These are phyloP conservation scores for Chaenocephalus aceratus DNA, from an alignment of 2,113 vertebrate genomes.

Conservation along the genomic window DNA sequence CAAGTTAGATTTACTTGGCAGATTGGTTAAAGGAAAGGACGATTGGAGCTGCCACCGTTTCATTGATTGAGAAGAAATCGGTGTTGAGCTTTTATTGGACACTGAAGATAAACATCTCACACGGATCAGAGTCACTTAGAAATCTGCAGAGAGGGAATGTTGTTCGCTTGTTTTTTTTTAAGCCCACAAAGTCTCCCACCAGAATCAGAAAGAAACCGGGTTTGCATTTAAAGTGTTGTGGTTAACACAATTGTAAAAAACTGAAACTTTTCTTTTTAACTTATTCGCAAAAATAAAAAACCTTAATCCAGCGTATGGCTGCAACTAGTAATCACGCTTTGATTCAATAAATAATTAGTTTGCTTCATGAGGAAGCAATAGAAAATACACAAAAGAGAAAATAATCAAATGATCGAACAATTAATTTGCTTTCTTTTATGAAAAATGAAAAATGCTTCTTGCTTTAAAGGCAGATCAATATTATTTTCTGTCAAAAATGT, in stretches of 20 bases:
- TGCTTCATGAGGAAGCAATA: too few relatives aligned
- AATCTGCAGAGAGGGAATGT: constrained; percentile 31
- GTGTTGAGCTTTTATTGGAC: constrained; percentile 70
- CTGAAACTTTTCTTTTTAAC: too few relatives aligned
- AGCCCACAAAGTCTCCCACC: constrained; percentile 15
- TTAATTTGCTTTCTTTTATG: too few relatives aligned
- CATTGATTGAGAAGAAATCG: constrained; percentile 63
- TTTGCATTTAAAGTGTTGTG: neutral
- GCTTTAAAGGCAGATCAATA: too few relatives aligned
- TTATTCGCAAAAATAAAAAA: too few relatives aligned
- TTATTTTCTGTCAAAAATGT: too few relatives aligned
- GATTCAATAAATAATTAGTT: too few relatives aligned
- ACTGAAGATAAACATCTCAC: constrained; percentile 66
- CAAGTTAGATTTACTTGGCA: constrained; percentile 49
- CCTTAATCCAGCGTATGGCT: too few relatives aligned
- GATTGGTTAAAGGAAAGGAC: constrained; percentile 49
- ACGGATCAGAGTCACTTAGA: constrained; percentile 56
- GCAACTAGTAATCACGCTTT: too few relatives aligned
- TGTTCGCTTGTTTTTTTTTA: constrained; percentile 26
- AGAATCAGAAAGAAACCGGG: neutral
- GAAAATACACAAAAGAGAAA: too few relatives aligned
- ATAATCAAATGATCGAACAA: too few relatives aligned
- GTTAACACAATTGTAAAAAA: neutral
- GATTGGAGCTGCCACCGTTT: constrained; percentile 61
- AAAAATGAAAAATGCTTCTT: too few relatives aligned